Evolutionary conservation across 2,888 invertebrate genomes (phyloP).

Genomic region (Unio pictorum): DNA sequence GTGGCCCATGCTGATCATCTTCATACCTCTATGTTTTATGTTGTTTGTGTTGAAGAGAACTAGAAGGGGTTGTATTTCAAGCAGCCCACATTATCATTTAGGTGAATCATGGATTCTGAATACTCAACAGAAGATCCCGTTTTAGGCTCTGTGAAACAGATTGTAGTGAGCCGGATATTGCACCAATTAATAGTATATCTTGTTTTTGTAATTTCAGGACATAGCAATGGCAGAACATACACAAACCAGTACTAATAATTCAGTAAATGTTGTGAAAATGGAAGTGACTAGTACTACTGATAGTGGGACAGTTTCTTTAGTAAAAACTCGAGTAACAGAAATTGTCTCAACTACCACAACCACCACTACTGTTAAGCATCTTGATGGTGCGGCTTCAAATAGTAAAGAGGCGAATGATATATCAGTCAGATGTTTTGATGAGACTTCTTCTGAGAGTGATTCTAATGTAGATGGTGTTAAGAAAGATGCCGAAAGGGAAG

Average conservation of each 20-base stretch:
- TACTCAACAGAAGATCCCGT: too few relatives aligned
- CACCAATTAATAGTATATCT: neutral
- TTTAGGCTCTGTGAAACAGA: too few relatives aligned
- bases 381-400: too few relatives aligned
- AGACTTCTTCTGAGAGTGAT: constrained; percentile 2
- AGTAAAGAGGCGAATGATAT: too few relatives aligned
- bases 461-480: neutral
- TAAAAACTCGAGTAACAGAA: constrained; percentile 34
- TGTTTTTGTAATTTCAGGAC: neutral
- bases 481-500: neutral
- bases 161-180: too few relatives aligned
- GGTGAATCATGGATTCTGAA: too few relatives aligned
- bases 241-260: constrained; percentile 4
- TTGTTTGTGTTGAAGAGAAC: too few relatives aligned
- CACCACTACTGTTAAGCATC: constrained; percentile 13
- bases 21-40: too few relatives aligned
- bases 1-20: too few relatives aligned
- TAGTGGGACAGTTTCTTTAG: constrained; percentile 21
- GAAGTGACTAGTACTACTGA: constrained; percentile 26
- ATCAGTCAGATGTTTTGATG: neutral
- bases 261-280: constrained; percentile 1
- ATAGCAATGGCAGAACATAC: constrained; percentile 2
- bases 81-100: too few relatives aligned
- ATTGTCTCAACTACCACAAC: constrained; percentile 50
- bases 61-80: too few relatives aligned